Percentiles rank a stretch among this genome's conserved stretches.
These are phyloP conservation scores for Sitobion miscanthi DNA, from an alignment of 1,140 invertebrate genomes.

Conservation along the genomic window DNA sequence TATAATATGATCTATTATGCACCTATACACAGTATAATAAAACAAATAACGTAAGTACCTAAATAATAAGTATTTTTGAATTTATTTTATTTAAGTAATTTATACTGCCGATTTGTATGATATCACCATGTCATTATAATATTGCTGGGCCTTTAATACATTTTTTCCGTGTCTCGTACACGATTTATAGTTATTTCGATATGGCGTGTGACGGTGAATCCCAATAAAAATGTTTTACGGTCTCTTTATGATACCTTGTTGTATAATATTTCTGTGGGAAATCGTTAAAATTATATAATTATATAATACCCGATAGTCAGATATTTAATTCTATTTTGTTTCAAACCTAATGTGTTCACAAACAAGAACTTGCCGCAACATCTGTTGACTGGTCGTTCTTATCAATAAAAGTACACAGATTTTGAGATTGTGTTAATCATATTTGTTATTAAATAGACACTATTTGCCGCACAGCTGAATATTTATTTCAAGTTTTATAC, in stretches of 20 bases:
- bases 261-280: conserved; percentile 11
- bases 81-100: background rate
- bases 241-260: background rate
- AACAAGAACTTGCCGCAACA: background rate
- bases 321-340: background rate
- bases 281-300: background rate
- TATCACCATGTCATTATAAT: background rate
- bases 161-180: background rate
- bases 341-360: background rate
- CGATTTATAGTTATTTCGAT: conserved; percentile 1
- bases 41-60: no score
- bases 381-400: background rate
- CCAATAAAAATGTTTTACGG: conserved; percentile 10
- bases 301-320: background rate
- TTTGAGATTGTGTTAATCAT: background rate
- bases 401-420: background rate
- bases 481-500: background rate
- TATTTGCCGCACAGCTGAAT: background rate
- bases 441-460: background rate
- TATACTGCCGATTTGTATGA: background rate
- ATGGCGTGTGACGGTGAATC: background rate
- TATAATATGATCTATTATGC: no score
- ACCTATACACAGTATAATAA: no score
- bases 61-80: background rate
- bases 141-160: background rate